Conservation (phyloP, 2,113 vertebrate species). For the Oenanthe oenanthe region DNA sequence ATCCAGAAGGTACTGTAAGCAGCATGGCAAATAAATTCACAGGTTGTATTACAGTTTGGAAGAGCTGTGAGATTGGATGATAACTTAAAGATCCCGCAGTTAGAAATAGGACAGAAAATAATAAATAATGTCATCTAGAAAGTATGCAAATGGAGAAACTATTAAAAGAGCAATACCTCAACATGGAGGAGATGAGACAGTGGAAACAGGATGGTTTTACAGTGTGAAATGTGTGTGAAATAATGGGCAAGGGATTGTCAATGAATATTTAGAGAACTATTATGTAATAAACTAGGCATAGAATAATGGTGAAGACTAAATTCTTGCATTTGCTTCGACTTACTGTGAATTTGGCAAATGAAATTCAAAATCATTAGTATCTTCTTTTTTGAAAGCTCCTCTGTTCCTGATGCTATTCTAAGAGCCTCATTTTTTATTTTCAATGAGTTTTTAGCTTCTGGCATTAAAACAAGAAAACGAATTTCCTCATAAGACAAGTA, state of each 20-base stretch:
- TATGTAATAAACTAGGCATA: not conserved
- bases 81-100: constrained; percentile 2
- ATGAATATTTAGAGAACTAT: not conserved
- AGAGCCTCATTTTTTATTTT: not conserved
- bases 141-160: not conserved
- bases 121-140: constrained; percentile 8
- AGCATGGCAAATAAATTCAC: constrained; percentile 24
- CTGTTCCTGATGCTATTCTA: not conserved
- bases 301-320: not conserved
- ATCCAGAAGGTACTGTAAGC: not conserved
- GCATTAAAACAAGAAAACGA: not conserved
- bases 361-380: not conserved
- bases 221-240: not conserved
- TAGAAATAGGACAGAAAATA: constrained; percentile 14
- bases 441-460: not conserved
- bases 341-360: not conserved
- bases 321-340: not conserved
- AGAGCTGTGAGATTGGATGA: constrained; percentile 21
- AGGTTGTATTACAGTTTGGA: constrained; percentile 5
- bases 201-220: not conserved
- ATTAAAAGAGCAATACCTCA: not conserved
- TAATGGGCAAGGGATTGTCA: not conserved
- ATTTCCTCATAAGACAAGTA: not conserved
- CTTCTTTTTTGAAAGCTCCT: not conserved
- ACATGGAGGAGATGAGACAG: not conserved